A percentile compares a stretch with the other conserved stretches of the same genome.
Conservation (phyloP, 1,140 invertebrate species). For the Apis mellifera region DNA sequence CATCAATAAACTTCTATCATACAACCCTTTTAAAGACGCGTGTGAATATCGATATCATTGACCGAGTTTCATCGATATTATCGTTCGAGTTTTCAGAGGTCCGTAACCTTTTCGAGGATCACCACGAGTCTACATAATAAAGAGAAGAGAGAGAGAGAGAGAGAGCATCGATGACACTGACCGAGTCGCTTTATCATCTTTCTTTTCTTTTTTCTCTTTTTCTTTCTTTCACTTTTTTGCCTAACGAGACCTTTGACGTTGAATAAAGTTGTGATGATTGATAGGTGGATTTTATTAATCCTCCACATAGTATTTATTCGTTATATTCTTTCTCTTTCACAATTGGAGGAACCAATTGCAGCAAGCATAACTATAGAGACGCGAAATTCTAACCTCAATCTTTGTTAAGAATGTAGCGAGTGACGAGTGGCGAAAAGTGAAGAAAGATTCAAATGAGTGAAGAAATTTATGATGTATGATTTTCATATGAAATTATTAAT, state of each 20-base stretch:
- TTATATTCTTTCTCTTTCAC: too few species aligned
- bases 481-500: too few species aligned
- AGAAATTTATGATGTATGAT: too few species aligned
- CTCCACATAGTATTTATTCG: too few species aligned
- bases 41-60: constrained; percentile 37
- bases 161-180: constrained; percentile 10
- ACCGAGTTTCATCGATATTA: constrained; percentile 24
- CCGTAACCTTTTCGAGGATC: constrained; percentile 9
- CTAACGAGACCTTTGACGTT: not conserved
- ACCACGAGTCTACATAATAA: not conserved
- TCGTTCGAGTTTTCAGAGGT: not conserved
- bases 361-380: too few species aligned
- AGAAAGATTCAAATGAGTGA: too few species aligned
- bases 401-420: too few species aligned
- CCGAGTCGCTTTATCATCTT: not conserved
- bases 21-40: constrained; percentile 2
- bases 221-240: not conserved
- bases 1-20: not conserved
- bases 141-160: too few species aligned
- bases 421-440: too few species aligned
- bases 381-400: too few species aligned
- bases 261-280: not conserved
- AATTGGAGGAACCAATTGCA: too few species aligned
- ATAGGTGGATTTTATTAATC: not conserved
- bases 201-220: not conserved